These are phyloP conservation scores for Mystacides longicornis DNA, from an alignment of 2,888 invertebrate genomes.

Conservation along the genomic window DNA sequence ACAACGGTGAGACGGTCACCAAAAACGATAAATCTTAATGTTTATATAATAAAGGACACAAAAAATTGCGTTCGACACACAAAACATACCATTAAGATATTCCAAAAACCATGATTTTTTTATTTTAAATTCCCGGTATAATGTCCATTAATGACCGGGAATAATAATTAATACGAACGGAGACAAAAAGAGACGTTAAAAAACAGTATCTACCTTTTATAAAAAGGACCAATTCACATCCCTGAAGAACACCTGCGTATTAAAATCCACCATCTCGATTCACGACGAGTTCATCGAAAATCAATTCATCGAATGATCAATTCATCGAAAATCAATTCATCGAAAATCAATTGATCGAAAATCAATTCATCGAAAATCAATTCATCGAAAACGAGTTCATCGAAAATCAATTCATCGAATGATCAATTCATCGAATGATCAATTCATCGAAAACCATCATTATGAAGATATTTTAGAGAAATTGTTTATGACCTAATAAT, in stretches of 20 bases:
- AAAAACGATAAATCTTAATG: not conserved
- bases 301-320: too few relatives aligned
- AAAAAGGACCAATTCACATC: slow-evolving; percentile 13
- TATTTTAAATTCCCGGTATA: slow-evolving; percentile 19
- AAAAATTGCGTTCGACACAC: slow-evolving; percentile 13
- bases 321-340: too few relatives aligned
- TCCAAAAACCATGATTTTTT: slow-evolving; percentile 3
- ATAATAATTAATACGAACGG: slow-evolving; percentile 25
- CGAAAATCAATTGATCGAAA: too few relatives aligned
- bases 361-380: too few relatives aligned
- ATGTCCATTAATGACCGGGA: slow-evolving; percentile 23
- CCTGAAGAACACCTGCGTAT: slow-evolving; percentile 22
- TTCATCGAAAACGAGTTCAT: too few relatives aligned
- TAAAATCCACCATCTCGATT: too few relatives aligned
- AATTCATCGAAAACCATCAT: too few relatives aligned
- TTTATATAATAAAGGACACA: slow-evolving; percentile 8
- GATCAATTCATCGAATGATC: too few relatives aligned
- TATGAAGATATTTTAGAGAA: too few relatives aligned
- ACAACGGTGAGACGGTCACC: slow-evolving; percentile 2
- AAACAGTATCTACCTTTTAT: slow-evolving; percentile 9
- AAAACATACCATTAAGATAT: slow-evolving; percentile 13
- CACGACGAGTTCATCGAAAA: too few relatives aligned
- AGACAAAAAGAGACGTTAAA: slow-evolving; percentile 16
- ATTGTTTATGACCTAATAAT: too few relatives aligned
- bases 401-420: too few relatives aligned